Evolutionary conservation across 2,888 invertebrate species (phyloP).

Genomic region (Ganaspis brasiliensis): DNA sequence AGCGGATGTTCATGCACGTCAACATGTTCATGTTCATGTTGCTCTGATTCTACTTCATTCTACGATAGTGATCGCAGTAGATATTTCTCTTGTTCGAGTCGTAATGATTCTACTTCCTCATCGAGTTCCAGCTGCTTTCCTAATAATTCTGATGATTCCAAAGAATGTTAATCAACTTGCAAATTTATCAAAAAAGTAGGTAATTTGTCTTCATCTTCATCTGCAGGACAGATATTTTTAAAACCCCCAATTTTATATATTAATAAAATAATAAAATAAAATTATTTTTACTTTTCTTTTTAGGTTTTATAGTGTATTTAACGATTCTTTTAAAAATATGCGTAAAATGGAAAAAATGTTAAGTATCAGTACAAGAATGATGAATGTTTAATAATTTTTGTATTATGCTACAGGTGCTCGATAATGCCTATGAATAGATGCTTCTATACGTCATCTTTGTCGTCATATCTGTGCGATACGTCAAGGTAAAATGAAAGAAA

Average conservation of each 20-base stretch:
- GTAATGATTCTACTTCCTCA: neutral
- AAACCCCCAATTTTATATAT: too few species aligned
- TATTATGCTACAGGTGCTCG: conserved; percentile 21
- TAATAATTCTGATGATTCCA: neutral
- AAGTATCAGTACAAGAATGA: neutral
- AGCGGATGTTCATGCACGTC: conserved; percentile 6
- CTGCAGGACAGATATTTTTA: too few species aligned
- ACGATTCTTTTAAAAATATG: neutral
- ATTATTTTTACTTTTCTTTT: neutral
- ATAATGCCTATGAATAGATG: conserved; percentile 29
- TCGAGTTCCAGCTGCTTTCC: neutral
- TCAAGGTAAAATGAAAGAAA: neutral
- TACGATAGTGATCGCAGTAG: neutral
- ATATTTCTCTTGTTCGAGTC: neutral
- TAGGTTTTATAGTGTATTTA: neutral
- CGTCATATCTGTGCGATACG: conserved; percentile 13
- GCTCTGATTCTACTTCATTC: neutral
- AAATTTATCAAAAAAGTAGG: too few species aligned
- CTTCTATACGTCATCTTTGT: conserved; percentile 6
- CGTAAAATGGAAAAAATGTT: neutral
- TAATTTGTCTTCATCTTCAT: too few species aligned
- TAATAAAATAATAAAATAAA: too few species aligned
- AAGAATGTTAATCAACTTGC: too few species aligned
- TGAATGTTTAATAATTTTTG: neutral
- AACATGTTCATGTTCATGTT: conserved; percentile 2